These are phyloP conservation scores for Mormyrus hasselquistii DNA, from an alignment of 2,797 vertebrate species.

Conservation along the genomic window DNA sequence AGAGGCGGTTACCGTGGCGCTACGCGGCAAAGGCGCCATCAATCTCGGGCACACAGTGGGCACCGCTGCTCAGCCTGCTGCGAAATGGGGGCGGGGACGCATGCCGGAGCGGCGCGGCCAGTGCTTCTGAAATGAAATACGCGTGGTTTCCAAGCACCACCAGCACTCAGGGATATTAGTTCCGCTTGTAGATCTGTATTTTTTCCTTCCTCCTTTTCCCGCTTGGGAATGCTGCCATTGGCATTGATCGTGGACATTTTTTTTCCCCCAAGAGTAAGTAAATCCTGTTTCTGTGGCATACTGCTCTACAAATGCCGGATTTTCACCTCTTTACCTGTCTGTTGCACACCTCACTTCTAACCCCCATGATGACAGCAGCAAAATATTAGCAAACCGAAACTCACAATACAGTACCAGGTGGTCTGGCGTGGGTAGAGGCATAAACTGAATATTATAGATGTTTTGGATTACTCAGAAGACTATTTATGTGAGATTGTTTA, in stretches of 20 bases:
- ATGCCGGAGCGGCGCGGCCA: not conserved
- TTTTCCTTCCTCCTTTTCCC: conserved; percentile 6
- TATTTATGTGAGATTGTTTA: not conserved
- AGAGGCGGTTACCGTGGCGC: conserved; percentile 6
- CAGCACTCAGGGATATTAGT: conserved; percentile 18
- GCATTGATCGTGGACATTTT: not conserved
- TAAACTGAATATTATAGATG: not conserved
- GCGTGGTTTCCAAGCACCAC: conserved; percentile 12
- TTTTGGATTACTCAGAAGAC: conserved; percentile 6
- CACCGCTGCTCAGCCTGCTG: conserved; percentile 11
- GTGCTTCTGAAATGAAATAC: not conserved
- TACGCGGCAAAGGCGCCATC: conserved; percentile 28
- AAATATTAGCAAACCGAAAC: not conserved
- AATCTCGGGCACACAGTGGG: conserved; percentile 34
- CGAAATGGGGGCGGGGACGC: conserved; percentile 13
- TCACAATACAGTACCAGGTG: not conserved
- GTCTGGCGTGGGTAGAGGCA: not conserved
- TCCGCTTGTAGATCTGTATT: conserved; percentile 25
- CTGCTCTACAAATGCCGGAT: not conserved
- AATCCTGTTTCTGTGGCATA: not conserved
- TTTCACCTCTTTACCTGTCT: not conserved
- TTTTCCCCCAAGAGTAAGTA: not conserved
- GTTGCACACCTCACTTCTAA: not conserved
- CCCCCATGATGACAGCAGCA: not conserved
- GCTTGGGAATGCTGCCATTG: conserved; percentile 4